These are phyloP conservation scores for Trypoxylus dichotomus DNA, from an alignment of 1,140 invertebrate genomes.

Conservation along the genomic window DNA sequence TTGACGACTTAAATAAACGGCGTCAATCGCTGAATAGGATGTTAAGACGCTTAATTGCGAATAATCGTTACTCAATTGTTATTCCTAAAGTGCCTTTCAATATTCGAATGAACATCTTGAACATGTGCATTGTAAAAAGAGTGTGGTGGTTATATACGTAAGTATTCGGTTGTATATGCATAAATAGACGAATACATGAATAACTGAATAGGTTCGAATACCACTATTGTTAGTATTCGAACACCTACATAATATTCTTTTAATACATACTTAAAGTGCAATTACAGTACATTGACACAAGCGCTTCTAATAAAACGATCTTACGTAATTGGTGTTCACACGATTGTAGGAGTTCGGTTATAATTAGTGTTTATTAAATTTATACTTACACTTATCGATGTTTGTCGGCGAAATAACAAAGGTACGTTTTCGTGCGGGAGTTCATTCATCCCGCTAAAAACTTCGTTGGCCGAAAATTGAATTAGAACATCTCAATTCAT, in stretches of 20 bases:
- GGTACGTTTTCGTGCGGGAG: not conserved
- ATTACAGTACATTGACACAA: constrained; percentile 24
- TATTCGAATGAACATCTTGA: not conserved
- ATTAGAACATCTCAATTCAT: too few species aligned
- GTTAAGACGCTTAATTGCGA: constrained; percentile 1
- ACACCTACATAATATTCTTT: constrained; percentile 2
- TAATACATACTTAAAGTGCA: constrained; percentile 8
- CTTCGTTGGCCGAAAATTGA: not conserved
- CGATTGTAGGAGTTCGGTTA: not conserved
- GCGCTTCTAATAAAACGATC: not conserved
- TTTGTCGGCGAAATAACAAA: constrained; percentile 2
- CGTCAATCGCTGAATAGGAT: not conserved
- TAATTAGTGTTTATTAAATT: constrained; percentile 22
- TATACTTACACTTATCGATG: not conserved
- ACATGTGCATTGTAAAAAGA: not conserved
- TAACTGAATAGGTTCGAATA: not conserved
- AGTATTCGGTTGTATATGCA: not conserved
- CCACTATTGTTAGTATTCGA: not conserved
- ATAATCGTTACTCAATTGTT: constrained; percentile 6
- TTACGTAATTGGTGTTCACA: not conserved
- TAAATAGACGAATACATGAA: not conserved
- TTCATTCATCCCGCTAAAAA: not conserved
- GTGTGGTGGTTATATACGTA: not conserved
- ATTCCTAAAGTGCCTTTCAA: constrained; percentile 3
- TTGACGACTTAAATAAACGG: not conserved